phyloP scores from a whole-genome alignment of 2,888 invertebrate genomes.

The Agrenia bidenticulata region DNA sequence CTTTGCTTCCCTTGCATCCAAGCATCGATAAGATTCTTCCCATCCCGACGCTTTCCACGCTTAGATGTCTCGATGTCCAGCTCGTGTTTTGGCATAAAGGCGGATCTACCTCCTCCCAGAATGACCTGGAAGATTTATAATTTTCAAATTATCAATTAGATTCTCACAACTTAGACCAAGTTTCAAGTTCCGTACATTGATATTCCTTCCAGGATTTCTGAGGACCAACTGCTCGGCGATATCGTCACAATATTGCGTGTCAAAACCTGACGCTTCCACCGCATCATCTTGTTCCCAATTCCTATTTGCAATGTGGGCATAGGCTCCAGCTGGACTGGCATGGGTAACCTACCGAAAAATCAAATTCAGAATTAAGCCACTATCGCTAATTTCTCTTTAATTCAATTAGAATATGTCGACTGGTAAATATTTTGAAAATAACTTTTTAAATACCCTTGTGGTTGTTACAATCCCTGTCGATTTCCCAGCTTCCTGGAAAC shows the following conservation, averaged over 20 bases:
- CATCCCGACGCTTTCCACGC: slow-evolving; percentile 63
- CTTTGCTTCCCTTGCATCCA: slow-evolving; percentile 60
- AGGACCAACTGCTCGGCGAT: slow-evolving; percentile 79
- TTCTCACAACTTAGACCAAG: neutral
- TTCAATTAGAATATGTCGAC: too few relatives aligned
- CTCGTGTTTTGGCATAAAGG: slow-evolving; percentile 67
- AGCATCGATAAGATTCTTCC: slow-evolving; percentile 65
- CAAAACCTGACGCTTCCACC: slow-evolving; percentile 38
- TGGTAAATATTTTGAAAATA: too few relatives aligned
- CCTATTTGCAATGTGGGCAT: slow-evolving; percentile 72
- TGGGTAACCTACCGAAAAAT: slow-evolving; percentile 65
- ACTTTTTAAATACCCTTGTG: too few relatives aligned
- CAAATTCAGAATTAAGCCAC: too few relatives aligned
- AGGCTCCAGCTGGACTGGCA: slow-evolving; percentile 75
- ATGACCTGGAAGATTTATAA: slow-evolving; percentile 65
- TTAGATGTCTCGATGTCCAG: slow-evolving; percentile 67
- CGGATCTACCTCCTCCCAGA: slow-evolving; percentile 74
- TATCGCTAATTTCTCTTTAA: too few relatives aligned
- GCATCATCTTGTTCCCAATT: slow-evolving; percentile 73
- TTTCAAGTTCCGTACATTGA: slow-evolving; percentile 61
- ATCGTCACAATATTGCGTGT: slow-evolving; percentile 66
- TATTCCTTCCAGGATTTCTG: slow-evolving; percentile 71
- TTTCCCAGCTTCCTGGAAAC: slow-evolving; percentile 62
- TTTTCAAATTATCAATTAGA: neutral
- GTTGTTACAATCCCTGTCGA: slow-evolving; percentile 70